Evolutionary conservation across 2,797 vertebrate genomes (phyloP).

Genomic region (Nannoperca australis): DNA sequence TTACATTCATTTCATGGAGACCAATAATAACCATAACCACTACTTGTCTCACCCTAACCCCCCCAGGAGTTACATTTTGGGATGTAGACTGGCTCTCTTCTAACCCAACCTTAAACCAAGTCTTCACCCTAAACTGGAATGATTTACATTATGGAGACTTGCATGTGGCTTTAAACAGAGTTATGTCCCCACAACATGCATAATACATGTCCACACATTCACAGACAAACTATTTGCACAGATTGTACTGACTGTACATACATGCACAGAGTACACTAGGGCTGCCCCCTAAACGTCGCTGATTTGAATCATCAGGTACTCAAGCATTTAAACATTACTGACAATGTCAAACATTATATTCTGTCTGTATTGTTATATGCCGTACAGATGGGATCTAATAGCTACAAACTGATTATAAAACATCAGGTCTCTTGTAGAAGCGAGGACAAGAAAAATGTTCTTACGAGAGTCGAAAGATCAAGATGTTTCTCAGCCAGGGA

Average conservation of each 20-base stretch:
- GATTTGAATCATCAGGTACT: not conserved
- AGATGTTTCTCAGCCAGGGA: slow-evolving; percentile 17
- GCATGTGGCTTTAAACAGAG: too few species aligned
- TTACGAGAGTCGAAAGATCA: not conserved
- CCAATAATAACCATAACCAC: too few species aligned
- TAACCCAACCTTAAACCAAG: too few species aligned
- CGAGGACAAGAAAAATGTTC: not conserved
- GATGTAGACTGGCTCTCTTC: too few species aligned
- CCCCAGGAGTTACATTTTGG: too few species aligned
- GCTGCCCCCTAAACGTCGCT: too few species aligned
- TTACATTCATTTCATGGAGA: too few species aligned
- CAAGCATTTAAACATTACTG: not conserved
- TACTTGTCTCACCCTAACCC: too few species aligned
- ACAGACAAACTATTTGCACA: not conserved
- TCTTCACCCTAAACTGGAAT: too few species aligned
- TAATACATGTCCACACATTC: not conserved
- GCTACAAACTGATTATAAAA: not conserved
- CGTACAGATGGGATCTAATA: slow-evolving; percentile 10
- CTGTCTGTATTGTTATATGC: not conserved
- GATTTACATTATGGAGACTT: too few species aligned
- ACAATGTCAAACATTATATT: not conserved
- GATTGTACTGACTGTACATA: not conserved
- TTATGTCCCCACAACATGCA: too few species aligned
- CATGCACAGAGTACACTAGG: not conserved
- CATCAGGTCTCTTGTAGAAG: slow-evolving; percentile 6